A percentile compares a stretch with the other conserved stretches of the same genome.
Conservation (phyloP, 1,140 invertebrate genomes). For the Bombus difficillimus region DNA sequence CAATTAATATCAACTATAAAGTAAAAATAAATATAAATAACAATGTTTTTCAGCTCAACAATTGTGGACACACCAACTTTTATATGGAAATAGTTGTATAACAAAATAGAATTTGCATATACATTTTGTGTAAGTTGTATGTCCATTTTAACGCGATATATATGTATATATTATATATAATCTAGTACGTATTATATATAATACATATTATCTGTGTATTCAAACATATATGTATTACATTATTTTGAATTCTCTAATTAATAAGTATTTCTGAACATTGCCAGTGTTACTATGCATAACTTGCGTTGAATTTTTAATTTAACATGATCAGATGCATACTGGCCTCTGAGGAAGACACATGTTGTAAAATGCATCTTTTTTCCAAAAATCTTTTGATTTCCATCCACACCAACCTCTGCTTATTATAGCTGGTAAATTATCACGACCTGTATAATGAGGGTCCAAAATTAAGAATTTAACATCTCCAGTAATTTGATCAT, state of each 20-base stretch:
- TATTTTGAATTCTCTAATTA: constrained; percentile 4
- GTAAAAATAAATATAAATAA: constrained; percentile 14
- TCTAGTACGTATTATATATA: not conserved
- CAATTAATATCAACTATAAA: constrained; percentile 13
- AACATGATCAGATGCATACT: constrained; percentile 80
- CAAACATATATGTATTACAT: constrained; percentile 1
- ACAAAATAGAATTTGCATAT: constrained; percentile 9
- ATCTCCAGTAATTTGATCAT: constrained; percentile 89
- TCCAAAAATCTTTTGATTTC: constrained; percentile 96
- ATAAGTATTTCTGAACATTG: constrained; percentile 13
- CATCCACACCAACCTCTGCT: constrained; percentile 97
- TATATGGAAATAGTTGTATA: constrained; percentile 24
- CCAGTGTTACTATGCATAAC: not conserved
- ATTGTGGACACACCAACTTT: constrained; percentile 1
- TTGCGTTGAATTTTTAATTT: not conserved
- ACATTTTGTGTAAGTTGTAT: constrained; percentile 12
- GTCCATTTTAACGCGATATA: not conserved
- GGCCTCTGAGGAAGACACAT: constrained; percentile 94
- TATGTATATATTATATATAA: not conserved
- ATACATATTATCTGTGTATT: not conserved
- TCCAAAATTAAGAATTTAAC: constrained; percentile 97
- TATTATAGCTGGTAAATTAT: constrained; percentile 88
- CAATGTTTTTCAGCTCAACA: not conserved
- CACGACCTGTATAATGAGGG: constrained; percentile 97
- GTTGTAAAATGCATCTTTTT: constrained; percentile 96